These are phyloP conservation scores for Stenotaenia linearis DNA, from an alignment of 2,888 invertebrate genomes.

Conservation along the genomic window DNA sequence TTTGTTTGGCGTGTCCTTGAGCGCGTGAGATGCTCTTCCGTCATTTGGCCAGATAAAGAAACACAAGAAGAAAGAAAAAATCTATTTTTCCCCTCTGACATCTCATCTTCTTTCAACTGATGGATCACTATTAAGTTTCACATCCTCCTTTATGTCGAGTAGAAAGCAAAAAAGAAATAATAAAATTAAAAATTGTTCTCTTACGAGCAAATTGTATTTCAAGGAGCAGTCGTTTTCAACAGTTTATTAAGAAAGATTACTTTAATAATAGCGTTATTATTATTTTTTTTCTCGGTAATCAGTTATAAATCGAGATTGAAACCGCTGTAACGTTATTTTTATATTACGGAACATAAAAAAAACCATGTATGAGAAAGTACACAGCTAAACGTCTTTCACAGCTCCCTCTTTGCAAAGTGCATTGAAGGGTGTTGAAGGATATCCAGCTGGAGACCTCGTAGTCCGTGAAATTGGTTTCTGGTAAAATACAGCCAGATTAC, in stretches of 20 bases:
- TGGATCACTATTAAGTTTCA: neutral
- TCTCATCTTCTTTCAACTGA: neutral
- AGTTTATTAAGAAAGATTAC: neutral
- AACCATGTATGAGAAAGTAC: neutral
- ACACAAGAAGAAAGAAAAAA: neutral
- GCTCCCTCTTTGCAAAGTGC: neutral
- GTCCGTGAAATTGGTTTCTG: neutral
- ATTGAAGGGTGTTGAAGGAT: neutral
- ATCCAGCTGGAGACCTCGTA: neutral
- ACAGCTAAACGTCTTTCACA: neutral
- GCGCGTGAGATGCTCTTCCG: neutral
- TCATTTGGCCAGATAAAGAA: neutral
- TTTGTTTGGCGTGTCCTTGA: neutral
- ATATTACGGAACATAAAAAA: neutral
- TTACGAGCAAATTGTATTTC: neutral
- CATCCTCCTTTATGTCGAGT: neutral
- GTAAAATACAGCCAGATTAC: neutral
- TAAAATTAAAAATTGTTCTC: neutral
- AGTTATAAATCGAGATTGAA: neutral
- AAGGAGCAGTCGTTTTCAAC: neutral
- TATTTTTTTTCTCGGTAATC: neutral
- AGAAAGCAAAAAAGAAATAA: neutral
- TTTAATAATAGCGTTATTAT: neutral
- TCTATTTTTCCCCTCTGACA: neutral
- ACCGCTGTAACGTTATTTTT: neutral